Evolutionary conservation across 2,113 vertebrate genomes (phyloP).

Genomic region (Zosterops lateralis): DNA sequence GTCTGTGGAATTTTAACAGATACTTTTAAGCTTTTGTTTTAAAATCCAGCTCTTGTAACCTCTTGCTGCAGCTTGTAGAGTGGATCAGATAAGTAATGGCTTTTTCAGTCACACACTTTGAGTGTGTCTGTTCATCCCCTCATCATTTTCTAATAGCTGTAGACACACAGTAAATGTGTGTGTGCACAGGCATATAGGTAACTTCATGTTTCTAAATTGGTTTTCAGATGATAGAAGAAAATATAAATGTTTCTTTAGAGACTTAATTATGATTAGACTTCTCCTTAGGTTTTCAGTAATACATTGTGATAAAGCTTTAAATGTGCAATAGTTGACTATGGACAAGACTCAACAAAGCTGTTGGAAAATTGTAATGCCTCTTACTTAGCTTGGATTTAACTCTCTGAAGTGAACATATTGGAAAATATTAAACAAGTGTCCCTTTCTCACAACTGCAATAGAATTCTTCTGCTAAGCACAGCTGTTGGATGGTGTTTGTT

Average conservation of each 20-base stretch:
- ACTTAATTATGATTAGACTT: not conserved
- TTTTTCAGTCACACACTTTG: not conserved
- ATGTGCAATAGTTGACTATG: not conserved
- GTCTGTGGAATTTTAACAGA: not conserved
- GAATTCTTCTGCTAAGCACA: not conserved
- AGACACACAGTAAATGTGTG: not conserved
- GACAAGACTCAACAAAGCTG: not conserved
- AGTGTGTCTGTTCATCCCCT: not conserved
- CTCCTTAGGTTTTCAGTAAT: not conserved
- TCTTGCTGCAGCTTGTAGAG: not conserved
- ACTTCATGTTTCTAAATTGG: not conserved
- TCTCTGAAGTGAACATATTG: not conserved
- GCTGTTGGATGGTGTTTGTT: not conserved
- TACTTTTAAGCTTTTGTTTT: not conserved
- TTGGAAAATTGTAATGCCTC: not conserved
- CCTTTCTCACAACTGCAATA: not conserved
- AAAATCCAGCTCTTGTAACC: not conserved
- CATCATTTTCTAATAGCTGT: not conserved
- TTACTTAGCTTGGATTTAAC: not conserved
- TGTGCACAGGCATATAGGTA: not conserved
- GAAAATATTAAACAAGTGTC: not conserved
- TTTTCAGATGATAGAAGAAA: not conserved
- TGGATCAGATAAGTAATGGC: not conserved
- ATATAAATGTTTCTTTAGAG: not conserved
- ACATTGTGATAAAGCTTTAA: not conserved